phyloP scores from a whole-genome alignment of 2,888 invertebrate species.

The Erynnis tages region DNA sequence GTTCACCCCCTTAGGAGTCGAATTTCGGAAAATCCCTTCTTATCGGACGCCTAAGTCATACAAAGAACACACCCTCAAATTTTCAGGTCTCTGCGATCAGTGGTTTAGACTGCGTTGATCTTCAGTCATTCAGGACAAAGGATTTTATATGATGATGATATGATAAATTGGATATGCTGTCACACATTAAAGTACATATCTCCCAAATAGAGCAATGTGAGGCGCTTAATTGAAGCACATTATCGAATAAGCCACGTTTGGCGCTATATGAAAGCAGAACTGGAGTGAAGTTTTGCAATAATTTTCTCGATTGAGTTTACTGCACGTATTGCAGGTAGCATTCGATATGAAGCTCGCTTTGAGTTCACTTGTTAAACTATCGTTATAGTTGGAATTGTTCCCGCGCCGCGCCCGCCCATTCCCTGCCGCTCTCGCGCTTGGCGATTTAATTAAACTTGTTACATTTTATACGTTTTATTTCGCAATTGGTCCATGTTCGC shows the following conservation, averaged over 20 bases:
- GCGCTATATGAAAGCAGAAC: constrained; percentile 33
- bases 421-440: constrained; percentile 60
- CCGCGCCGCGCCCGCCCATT: constrained; percentile 42
- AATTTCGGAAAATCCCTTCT: too few species aligned
- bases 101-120: too few species aligned
- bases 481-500: constrained; percentile 64
- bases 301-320: constrained; percentile 54
- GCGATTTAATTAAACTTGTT: constrained; percentile 80
- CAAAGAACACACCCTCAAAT: too few species aligned
- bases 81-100: too few species aligned
- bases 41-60: too few species aligned
- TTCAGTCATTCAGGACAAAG: too few species aligned
- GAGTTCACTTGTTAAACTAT: constrained; percentile 76
- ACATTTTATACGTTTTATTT: constrained; percentile 78
- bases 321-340: constrained; percentile 54
- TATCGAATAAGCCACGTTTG: constrained; percentile 1
- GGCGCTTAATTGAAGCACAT: constrained; percentile 1
- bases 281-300: constrained; percentile 40
- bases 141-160: too few species aligned
- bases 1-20: too few species aligned
- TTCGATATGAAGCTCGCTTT: constrained; percentile 64
- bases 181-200: too few species aligned
- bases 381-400: constrained; percentile 70
- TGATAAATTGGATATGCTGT: too few species aligned
- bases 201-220: background rate